Base-by-base conservation (phyloP, 2,888 invertebrate genomes). In the Deroplatys truncata region DNA sequence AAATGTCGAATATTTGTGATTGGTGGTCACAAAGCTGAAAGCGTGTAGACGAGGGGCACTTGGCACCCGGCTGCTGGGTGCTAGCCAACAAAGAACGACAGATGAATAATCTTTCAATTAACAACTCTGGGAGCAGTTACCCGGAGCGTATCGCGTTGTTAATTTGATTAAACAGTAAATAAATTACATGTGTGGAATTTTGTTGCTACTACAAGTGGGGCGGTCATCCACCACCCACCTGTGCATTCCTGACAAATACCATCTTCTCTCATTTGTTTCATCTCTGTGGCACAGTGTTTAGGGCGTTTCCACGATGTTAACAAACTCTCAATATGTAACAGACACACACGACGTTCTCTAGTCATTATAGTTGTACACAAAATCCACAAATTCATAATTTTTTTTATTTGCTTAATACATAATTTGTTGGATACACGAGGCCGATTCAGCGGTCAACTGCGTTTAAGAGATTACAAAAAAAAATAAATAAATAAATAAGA, bases 91-190 rank as follows among this genome's bases (percentile, higher is more conserved):
- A 28, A 56, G 31, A 88, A 84, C 84, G 90, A 90, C 90, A 90
- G 89, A 88, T 85, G 89, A 86, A 86, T 89, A 88, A 89, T 90
- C 90, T 88, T 89, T 90, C 90, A 89, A 89, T 90, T 90, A 90
- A 89, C 89, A 89, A 72, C 84, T 88, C 88, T n/a, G 56, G 56
- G 25, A 72, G 7, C 56, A 20, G 56, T 72, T 72, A 16, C 56
- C 56, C 56, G 7, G 56, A 72, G 5, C 56, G 56, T 72, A 72
- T 72, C 31, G 87, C 35, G 83, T 87, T 87, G 87, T 87, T 87
- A 87, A 43, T 87, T 87, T 87, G 82, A 87, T 87, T 87, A 87
- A 87, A 43, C 29, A 31, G 7, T 83, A 43, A 5, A 87, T 87
- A 87, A 87, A 87, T 87, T n/a, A 87, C 87, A 28, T 25, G 28